Conservation (phyloP, 2,113 vertebrate genomes). For the Poicephalus meyeri region DNA sequence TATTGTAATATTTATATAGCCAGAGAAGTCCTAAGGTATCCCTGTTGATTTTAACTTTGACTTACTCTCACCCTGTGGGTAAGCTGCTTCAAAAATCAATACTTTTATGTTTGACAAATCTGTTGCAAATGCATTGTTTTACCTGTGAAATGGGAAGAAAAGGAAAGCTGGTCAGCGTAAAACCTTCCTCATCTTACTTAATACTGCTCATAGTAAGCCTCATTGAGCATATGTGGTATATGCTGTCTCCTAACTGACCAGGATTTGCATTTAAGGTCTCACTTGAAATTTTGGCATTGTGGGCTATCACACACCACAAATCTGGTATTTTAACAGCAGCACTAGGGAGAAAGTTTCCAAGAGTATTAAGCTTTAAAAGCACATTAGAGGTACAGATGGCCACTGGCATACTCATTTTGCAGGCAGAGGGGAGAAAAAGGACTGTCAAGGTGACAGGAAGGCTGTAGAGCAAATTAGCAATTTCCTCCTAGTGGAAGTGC, state of each 20-base stretch:
- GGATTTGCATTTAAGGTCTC: background rate
- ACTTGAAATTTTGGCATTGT: background rate
- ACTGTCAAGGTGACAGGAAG: background rate
- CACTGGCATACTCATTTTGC: background rate
- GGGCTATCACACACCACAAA: background rate
- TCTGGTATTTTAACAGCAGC: background rate
- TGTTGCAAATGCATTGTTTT: background rate
- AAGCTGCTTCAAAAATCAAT: slow-evolving; percentile 48
- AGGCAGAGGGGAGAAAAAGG: background rate
- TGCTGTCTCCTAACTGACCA: background rate
- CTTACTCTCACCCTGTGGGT: background rate
- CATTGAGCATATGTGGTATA: background rate
- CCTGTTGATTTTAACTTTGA: slow-evolving; percentile 57
- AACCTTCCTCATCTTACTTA: background rate
- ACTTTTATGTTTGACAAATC: slow-evolving; percentile 23
- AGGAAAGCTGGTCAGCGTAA: background rate
- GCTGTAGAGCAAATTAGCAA: background rate
- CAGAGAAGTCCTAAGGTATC: background rate
- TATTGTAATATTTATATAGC: background rate
- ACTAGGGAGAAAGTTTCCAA: background rate
- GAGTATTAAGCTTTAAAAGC: background rate
- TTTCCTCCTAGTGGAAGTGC: background rate
- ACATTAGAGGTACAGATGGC: background rate
- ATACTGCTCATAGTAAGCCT: background rate
- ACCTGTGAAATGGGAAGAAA: background rate